phyloP scores from a whole-genome alignment of 2,797 vertebrate genomes.

The Momotus momota region DNA sequence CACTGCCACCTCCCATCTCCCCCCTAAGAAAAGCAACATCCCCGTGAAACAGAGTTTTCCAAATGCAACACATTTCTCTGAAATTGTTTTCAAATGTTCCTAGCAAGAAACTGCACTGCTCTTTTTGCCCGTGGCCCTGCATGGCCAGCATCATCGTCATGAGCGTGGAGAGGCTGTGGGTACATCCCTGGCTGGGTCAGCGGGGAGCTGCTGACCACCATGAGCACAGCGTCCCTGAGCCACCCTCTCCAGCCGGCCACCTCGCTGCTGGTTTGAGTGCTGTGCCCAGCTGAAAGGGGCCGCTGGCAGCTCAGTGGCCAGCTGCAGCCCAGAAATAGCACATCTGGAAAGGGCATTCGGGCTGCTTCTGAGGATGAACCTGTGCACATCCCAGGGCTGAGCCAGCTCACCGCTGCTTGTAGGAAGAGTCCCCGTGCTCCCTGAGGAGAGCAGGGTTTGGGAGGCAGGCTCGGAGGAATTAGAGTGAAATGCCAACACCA shows the following conservation, averaged over 20 bases:
- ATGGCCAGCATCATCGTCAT: background rate
- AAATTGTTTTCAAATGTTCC: slow-evolving; percentile 25
- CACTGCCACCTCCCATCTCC: background rate
- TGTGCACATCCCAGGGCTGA: rapidly evolving
- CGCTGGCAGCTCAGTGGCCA: background rate
- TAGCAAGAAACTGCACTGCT: background rate
- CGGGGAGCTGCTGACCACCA: slow-evolving; percentile 39
- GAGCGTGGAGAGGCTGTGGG: background rate
- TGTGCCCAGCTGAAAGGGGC: background rate
- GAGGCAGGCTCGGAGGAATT: background rate
- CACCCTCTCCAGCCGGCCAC: background rate
- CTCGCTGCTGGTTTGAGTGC: rapidly evolving
- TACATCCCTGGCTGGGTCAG: background rate
- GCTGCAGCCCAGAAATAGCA: background rate
- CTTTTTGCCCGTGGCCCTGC: background rate
- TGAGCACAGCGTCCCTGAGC: background rate
- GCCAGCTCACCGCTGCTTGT: background rate
- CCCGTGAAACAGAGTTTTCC: background rate
- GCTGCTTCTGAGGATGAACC: background rate
- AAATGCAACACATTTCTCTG: background rate
- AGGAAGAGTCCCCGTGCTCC: background rate
- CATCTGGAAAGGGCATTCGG: background rate
- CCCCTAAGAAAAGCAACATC: background rate
- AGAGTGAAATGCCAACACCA: rapidly evolving
- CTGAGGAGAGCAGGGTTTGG: background rate